Evolutionary conservation across 2,888 invertebrate genomes (phyloP), one percentile per base, ranked within the genome.

Genomic region (Agriopis aurantiaria): DNA sequence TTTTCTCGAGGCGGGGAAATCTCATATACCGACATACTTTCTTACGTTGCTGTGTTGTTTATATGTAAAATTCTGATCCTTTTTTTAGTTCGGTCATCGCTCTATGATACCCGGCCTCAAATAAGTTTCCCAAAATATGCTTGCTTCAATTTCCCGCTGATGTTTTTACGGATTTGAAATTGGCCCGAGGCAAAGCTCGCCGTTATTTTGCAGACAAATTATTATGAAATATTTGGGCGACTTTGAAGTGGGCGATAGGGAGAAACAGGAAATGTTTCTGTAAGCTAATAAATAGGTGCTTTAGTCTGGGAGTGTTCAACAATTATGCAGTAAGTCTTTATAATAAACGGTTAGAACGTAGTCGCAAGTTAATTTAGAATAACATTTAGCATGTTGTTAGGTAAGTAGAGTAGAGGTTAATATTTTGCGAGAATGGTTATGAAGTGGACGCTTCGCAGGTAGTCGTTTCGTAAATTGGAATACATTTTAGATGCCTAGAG

Each of bases 1-100:
- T 81, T 82, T 75, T 75, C 75, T 84, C 85, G 86, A 86, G 82
- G 80, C 79, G 77, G 82, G 80, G 81, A 78, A 82, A 91, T 91
- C 80, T 82, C 82, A 82, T 85, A 84, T 82, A 82, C 77, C 80
- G 80, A 79, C 86, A 83, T 89, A 82, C 80, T 78, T 87, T 85
- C 82, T 82, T 78, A 76, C 86, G 84, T 85, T 86, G 78, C 80
- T 82, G 76, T 80, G 84, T 85, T 89, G 86, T 90, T 90, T 88
- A 87, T 69, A 72, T 75, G 77, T 77, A 69, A 75, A 72, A 74
- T 33, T 70, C 49, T 65, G 65, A 64, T 57, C 73, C 71, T 72
- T 77, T 75, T 72, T 59, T 64, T 64, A 33, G 60, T 14, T 49
- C 69, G 86, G 87, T 81, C 83, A 82, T 79, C 84, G 82, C 79